A percentile compares a stretch with the other conserved stretches of the same genome.
Conservation (phyloP, 2,888 invertebrate species). For the Margaritifera margaritifera region DNA sequence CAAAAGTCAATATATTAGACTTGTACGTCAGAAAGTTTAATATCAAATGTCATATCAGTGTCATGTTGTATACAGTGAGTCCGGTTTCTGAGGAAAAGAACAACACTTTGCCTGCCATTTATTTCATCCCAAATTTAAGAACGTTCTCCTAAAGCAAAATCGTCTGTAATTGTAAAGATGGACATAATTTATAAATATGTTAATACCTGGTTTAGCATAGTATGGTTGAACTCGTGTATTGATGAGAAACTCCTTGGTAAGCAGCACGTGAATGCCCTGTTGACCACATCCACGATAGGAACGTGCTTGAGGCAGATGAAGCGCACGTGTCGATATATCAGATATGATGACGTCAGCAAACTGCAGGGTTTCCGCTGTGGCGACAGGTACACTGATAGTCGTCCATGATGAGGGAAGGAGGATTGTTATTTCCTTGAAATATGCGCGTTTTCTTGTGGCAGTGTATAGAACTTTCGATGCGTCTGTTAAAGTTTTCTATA, state of each 20-base stretch:
- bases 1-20: no score
- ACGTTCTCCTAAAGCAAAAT: no score
- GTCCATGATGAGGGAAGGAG: conserved; percentile 78
- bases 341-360: conserved; percentile 36
- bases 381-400: conserved; percentile 7
- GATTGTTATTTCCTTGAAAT: conserved; percentile 78
- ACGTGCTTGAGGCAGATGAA: conserved; percentile 39
- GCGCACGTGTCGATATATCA: conserved; percentile 10
- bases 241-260: conserved; percentile 56
- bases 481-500: conserved; percentile 76
- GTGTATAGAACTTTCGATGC: conserved; percentile 78
- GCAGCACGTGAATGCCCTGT: conserved; percentile 52
- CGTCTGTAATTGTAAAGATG: no score
- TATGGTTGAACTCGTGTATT: conserved; percentile 23
- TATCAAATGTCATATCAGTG: no score
- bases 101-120: no score
- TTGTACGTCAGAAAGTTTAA: no score
- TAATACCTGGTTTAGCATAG: conserved; percentile 25
- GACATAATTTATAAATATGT: no score
- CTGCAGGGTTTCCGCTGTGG: conserved; percentile 22
- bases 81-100: no score
- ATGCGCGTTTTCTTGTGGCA: conserved; percentile 74
- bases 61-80: no score
- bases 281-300: conserved; percentile 59
- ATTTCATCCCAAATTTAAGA: no score